Conservation (phyloP, 2,797 vertebrate species). For the Argya squamiceps region DNA sequence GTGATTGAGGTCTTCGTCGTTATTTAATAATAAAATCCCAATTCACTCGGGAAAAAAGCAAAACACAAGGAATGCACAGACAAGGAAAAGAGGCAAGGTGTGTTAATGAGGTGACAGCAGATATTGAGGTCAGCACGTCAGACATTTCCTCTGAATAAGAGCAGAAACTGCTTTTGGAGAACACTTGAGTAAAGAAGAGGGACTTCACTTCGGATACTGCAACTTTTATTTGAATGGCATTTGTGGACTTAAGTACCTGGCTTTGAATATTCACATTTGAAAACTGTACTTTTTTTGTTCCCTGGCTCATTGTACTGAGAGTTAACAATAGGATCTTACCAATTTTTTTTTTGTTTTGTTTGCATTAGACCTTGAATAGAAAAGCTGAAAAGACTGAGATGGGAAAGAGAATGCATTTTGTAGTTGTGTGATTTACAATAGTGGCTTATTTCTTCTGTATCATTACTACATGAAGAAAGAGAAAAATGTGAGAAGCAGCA, state of each 20-base stretch:
- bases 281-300: neutral
- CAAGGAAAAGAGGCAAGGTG: neutral
- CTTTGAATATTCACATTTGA: neutral
- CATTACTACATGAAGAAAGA: neutral
- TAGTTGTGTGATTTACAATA: neutral
- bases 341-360: neutral
- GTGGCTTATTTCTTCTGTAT: neutral
- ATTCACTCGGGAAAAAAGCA: neutral
- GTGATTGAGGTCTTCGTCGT: neutral
- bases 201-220: neutral
- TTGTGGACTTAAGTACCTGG: neutral
- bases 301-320: neutral
- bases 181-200: neutral
- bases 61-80: neutral
- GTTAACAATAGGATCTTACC: neutral
- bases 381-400: neutral
- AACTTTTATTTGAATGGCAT: neutral
- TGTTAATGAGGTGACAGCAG: neutral
- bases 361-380: neutral
- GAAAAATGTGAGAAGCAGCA: conserved; percentile 11
- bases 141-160: neutral
- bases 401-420: neutral
- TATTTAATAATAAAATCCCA: neutral
- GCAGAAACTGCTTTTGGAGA: neutral
- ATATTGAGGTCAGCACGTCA: neutral